These are phyloP conservation scores for Tipula lateralis DNA, from an alignment of 2,888 invertebrate species.

Conservation along the genomic window DNA sequence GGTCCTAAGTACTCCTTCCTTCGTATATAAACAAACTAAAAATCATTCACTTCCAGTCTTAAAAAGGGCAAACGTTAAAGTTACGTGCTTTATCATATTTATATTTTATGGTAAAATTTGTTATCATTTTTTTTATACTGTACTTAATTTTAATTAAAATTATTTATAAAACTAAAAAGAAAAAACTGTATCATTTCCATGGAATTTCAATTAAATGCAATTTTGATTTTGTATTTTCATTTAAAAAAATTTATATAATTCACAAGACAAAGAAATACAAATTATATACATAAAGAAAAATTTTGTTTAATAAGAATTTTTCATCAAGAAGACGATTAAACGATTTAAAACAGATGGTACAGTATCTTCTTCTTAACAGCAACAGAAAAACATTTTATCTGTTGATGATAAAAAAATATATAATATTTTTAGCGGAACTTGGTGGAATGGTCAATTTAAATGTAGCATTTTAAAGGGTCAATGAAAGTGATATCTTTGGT, in stretches of 20 bases:
- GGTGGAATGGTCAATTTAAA: slow-evolving; percentile 6
- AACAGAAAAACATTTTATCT: not conserved
- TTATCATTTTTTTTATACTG: not conserved
- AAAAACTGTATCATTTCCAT: not conserved
- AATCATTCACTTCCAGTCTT: not conserved
- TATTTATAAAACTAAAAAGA: not conserved
- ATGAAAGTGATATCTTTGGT: slow-evolving; percentile 14
- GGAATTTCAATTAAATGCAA: slow-evolving; percentile 19
- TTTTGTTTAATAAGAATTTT: not conserved
- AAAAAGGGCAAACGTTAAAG: not conserved
- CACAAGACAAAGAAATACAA: not conserved
- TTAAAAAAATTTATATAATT: not conserved
- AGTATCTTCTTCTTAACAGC: not conserved
- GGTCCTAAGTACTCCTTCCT: too few species aligned
- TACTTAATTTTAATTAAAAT: not conserved
- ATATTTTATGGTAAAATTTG: not conserved
- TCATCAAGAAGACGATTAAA: not conserved
- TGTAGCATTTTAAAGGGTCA: slow-evolving; percentile 15
- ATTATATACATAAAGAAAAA: not conserved
- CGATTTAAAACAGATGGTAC: not conserved
- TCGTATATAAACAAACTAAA: too few species aligned
- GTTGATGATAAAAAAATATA: not conserved
- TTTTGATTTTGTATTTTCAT: not conserved
- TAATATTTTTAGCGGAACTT: not conserved
- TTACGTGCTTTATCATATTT: not conserved